These are phyloP conservation scores for Heliocidaris erythrogramma DNA, from an alignment of 35 echinoderm and acorn worm species.

Conservation along the genomic window DNA sequence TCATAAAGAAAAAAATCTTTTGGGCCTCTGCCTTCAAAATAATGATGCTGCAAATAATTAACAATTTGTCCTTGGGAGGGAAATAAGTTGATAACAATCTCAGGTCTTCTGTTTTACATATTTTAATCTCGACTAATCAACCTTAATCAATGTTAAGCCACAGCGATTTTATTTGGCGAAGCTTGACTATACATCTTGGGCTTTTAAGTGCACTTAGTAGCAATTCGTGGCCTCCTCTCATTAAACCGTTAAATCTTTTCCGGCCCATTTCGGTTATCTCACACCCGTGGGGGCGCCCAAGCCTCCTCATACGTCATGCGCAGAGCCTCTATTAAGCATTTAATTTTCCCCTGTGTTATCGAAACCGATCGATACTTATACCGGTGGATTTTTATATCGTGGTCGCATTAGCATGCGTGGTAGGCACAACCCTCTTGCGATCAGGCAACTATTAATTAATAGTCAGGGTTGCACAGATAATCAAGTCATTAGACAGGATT, in stretches of 20 bases:
- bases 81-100: constrained; percentile 5
- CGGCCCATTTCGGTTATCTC: neutral
- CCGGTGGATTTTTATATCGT: neutral
- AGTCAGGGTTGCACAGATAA: constrained; percentile 15
- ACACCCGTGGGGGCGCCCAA: neutral
- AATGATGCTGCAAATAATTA: neutral
- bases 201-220: constrained; percentile 11
- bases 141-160: neutral
- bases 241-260: constrained; percentile 18
- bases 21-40: neutral
- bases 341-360: neutral
- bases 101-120: neutral
- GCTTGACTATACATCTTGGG: neutral
- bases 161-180: neutral
- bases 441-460: neutral
- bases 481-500: neutral
- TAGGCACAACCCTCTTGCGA: neutral
- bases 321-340: neutral
- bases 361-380: neutral
- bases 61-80: neutral
- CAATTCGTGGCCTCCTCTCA: neutral
- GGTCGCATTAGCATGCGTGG: neutral
- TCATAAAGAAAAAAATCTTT: neutral
- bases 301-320: neutral
- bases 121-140: neutral